Conservation (phyloP, 2,888 invertebrate species). For the Gymnosoma rotundatum region DNA sequence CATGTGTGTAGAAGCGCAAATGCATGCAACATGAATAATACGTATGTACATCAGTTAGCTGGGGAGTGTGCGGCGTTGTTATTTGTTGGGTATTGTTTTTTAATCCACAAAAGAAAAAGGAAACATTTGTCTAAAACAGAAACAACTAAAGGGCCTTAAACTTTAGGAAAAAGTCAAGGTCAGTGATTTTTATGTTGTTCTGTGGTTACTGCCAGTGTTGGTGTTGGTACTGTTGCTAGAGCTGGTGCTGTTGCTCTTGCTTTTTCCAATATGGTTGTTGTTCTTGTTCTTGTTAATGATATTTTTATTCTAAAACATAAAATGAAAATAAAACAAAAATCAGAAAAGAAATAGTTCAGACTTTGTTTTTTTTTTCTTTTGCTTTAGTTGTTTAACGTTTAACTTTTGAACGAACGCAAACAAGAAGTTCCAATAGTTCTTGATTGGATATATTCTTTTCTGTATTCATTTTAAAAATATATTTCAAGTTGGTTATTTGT, state of each 20-base stretch:
- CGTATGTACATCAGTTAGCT: conserved; percentile 24
- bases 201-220: conserved; percentile 8
- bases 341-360: conserved; percentile 30
- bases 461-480: conserved; percentile 20
- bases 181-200: conserved; percentile 72
- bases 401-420: conserved; percentile 19
- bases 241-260: conserved; percentile 12
- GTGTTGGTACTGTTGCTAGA: conserved; percentile 1
- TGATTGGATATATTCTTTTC: neutral
- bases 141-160: conserved; percentile 79
- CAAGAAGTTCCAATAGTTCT: conserved; percentile 45
- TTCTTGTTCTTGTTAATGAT: conserved; percentile 15
- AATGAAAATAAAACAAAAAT: neutral
- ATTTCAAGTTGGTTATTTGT: conserved; percentile 40
- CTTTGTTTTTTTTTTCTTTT: neutral
- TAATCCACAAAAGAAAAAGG: conserved; percentile 44
- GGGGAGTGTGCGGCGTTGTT: conserved; percentile 15
- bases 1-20: too few relatives aligned
- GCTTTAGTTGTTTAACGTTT: conserved; percentile 12
- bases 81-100: conserved; percentile 18
- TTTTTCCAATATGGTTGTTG: conserved; percentile 2
- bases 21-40: conserved; percentile 23
- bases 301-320: conserved; percentile 19
- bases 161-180: conserved; percentile 80
- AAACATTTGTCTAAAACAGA: conserved; percentile 32